Evolutionary conservation across 2,888 invertebrate genomes (phyloP).

Genomic region (Epistrophe eligans): DNA sequence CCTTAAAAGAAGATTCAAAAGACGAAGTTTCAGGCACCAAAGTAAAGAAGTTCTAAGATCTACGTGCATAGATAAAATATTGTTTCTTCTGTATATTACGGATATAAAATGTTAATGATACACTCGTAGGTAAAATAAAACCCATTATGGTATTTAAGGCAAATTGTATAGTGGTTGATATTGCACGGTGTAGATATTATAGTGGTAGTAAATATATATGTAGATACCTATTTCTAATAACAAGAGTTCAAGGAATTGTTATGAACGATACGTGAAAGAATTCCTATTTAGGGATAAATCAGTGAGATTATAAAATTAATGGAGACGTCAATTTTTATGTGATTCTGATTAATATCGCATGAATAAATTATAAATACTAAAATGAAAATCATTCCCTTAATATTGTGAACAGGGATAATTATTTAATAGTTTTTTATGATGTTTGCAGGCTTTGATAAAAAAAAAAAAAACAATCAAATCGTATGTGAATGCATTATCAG

Average conservation of each 20-base stretch:
- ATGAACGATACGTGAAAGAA: constrained; percentile 56
- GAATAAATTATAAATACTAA: neutral
- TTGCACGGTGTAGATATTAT: constrained; percentile 18
- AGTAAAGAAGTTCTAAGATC: constrained; percentile 51
- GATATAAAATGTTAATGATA: constrained; percentile 38
- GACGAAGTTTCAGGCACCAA: constrained; percentile 46
- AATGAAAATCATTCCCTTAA: neutral
- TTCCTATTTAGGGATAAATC: neutral
- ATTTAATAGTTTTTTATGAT: neutral
- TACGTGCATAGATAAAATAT: constrained; percentile 63
- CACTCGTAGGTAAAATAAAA: constrained; percentile 39
- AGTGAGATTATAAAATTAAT: constrained; percentile 19
- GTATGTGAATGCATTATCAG: no score
- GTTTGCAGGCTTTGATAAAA: neutral
- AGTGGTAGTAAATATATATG: neutral
- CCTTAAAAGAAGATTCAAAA: constrained; percentile 38
- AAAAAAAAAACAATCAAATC: no score
- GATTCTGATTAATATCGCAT: neutral
- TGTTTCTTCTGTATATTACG: neutral
- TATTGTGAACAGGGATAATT: neutral
- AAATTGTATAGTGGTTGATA: constrained; percentile 57
- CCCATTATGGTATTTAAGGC: constrained; percentile 64
- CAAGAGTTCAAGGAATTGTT: constrained; percentile 56
- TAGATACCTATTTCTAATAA: neutral
- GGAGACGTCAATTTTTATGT: constrained; percentile 6